phyloP scores from a whole-genome alignment of 2,888 invertebrate species.

The Tenthredo scrophulariae region DNA sequence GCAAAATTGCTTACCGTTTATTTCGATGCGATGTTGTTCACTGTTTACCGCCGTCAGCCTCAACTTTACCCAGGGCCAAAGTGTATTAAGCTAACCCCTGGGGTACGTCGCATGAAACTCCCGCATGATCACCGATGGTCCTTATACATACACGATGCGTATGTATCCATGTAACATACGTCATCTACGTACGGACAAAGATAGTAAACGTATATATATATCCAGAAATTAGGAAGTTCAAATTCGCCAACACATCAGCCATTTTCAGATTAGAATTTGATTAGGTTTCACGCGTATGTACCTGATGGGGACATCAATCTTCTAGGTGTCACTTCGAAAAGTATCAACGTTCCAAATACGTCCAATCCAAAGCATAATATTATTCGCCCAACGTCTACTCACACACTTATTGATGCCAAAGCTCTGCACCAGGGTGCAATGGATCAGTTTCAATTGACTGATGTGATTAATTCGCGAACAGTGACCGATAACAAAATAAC shows the following conservation, averaged over 20 bases:
- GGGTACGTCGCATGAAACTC: slow-evolving; percentile 57
- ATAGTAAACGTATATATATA: neutral
- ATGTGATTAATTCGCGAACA: slow-evolving; percentile 8
- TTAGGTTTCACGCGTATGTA: slow-evolving; percentile 18
- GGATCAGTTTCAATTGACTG: neutral
- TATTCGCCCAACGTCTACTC: slow-evolving; percentile 9
- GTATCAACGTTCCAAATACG: slow-evolving; percentile 25
- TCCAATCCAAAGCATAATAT: neutral
- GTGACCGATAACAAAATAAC: slow-evolving; percentile 37
- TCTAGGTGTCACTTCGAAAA: slow-evolving; percentile 35
- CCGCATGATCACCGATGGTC: slow-evolving; percentile 9
- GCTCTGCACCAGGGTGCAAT: slow-evolving; percentile 2
- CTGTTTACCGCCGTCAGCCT: slow-evolving; percentile 46
- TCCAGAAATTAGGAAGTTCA: slow-evolving; percentile 11
- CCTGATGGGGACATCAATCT: slow-evolving; percentile 27
- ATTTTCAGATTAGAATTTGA: slow-evolving; percentile 49
- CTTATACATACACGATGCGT: neutral
- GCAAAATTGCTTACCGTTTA: slow-evolving; percentile 53
- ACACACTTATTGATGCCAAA: neutral
- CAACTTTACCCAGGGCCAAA: slow-evolving; percentile 59
- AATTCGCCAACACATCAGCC: slow-evolving; percentile 20
- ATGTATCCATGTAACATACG: neutral
- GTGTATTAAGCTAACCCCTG: slow-evolving; percentile 64
- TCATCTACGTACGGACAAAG: neutral
- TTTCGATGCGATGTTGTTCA: slow-evolving; percentile 52